Conservation (phyloP, 2,888 invertebrate species). For the Coenonympha glycerion region DNA sequence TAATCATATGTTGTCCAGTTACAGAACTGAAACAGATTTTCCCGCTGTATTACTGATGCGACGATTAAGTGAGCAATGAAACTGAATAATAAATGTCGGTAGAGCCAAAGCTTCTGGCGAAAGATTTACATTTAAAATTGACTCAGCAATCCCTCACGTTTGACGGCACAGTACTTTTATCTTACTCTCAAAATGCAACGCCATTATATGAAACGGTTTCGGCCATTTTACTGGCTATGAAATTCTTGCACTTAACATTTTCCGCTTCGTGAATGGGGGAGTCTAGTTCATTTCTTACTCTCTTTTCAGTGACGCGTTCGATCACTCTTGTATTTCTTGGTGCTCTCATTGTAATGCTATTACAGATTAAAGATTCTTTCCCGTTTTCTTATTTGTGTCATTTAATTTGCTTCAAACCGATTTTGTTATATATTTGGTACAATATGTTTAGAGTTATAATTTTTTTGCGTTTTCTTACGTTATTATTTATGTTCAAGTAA, state of each 20-base stretch:
- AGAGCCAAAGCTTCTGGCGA: conserved; percentile 24
- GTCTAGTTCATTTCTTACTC: neutral
- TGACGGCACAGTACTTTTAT: conserved; percentile 42
- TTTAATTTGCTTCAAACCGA: no score
- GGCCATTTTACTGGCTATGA: conserved; percentile 17
- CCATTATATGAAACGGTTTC: conserved; percentile 36
- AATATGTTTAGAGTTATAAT: no score
- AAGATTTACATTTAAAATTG: conserved; percentile 38
- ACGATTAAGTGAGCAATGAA: conserved; percentile 26
- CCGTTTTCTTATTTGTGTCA: neutral
- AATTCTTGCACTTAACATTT: conserved; percentile 33
- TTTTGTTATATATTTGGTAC: no score
- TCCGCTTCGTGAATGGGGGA: conserved; percentile 28
- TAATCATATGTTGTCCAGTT: conserved; percentile 21
- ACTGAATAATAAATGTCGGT: conserved; percentile 27
- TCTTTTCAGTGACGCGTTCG: neutral
- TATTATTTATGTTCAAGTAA: no score
- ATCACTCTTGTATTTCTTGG: neutral
- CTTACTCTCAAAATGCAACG: conserved; percentile 43
- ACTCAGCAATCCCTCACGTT: conserved; percentile 38
- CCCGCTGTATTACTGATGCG: conserved; percentile 22
- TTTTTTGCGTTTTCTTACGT: no score
- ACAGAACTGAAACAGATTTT: conserved; percentile 18
- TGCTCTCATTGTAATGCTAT: neutral
- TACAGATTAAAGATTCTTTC: neutral